Evolutionary conservation across 2,888 invertebrate species (phyloP).

Genomic region (Coecobrya sp.): DNA sequence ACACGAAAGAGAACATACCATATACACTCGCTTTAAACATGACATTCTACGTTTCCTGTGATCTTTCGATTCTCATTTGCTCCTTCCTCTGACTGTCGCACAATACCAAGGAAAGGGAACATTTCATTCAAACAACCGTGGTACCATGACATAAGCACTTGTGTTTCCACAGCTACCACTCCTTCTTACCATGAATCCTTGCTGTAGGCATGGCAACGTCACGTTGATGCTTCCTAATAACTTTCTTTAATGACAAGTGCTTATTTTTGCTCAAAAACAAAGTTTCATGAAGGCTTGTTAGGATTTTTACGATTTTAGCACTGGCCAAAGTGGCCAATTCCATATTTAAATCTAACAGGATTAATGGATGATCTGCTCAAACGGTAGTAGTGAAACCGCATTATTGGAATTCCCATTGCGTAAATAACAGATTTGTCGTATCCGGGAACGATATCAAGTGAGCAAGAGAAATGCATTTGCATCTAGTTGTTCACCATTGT

Average conservation of each 20-base stretch:
- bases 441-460: not conserved
- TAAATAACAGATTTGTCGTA: not conserved
- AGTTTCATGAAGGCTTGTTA: too few species aligned
- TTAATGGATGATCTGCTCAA: not conserved
- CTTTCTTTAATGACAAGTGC: too few species aligned
- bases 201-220: conserved; percentile 32
- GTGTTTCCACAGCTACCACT: not conserved
- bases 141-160: not conserved
- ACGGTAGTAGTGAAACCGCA: not conserved
- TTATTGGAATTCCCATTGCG: not conserved
- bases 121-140: not conserved
- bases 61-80: not conserved
- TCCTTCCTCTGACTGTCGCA: not conserved
- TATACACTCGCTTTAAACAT: not conserved
- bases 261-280: too few species aligned
- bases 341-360: not conserved
- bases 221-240: conserved; percentile 5
- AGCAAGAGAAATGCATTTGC: not conserved
- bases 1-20: too few species aligned
- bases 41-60: not conserved
- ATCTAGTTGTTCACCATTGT: not conserved
- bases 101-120: not conserved
- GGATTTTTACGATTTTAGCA: not conserved
- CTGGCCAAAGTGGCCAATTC: not conserved
- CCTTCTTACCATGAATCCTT: not conserved